phyloP scores from a whole-genome alignment of 2,113 vertebrate species.

The Vireo altiloquus region DNA sequence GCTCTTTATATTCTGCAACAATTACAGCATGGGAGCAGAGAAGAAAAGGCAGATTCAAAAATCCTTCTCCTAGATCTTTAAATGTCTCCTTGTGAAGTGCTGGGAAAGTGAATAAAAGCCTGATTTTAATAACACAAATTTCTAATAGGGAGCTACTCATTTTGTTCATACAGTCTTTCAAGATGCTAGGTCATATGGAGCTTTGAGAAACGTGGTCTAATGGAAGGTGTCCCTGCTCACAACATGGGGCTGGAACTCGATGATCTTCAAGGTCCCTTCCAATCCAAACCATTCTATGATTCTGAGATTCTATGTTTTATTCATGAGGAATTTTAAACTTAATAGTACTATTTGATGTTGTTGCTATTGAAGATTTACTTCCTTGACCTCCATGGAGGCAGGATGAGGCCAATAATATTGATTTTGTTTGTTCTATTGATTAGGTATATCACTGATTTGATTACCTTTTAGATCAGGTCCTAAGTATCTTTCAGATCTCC shows the following conservation, averaged over 20 bases:
- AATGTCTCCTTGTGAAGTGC: not conserved
- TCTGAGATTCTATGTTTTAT: not conserved
- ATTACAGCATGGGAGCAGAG: not conserved
- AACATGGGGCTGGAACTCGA: not conserved
- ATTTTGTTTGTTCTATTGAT: not conserved
- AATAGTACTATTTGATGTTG: not conserved
- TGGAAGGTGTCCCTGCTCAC: not conserved
- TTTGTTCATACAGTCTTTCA: not conserved
- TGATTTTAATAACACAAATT: slow-evolving; percentile 12
- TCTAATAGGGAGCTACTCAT: not conserved
- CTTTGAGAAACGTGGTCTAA: not conserved
- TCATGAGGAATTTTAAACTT: not conserved
- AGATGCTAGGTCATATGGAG: not conserved
- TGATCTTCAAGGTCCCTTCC: not conserved
- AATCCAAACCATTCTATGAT: not conserved
- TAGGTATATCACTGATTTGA: not conserved
- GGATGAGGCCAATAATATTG: not conserved
- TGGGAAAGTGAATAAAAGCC: not conserved
- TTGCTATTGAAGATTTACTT: not conserved
- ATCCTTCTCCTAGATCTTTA: not conserved
- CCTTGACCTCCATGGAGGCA: not conserved
- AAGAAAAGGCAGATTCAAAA: not conserved
- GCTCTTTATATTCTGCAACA: not conserved
- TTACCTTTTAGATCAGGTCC: not conserved
- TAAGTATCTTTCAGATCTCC: not conserved